A percentile compares a stretch with the other conserved stretches of the same genome.
Evolutionary conservation across 2,888 invertebrate species (phyloP).

Genomic region (Drosophila recens): DNA sequence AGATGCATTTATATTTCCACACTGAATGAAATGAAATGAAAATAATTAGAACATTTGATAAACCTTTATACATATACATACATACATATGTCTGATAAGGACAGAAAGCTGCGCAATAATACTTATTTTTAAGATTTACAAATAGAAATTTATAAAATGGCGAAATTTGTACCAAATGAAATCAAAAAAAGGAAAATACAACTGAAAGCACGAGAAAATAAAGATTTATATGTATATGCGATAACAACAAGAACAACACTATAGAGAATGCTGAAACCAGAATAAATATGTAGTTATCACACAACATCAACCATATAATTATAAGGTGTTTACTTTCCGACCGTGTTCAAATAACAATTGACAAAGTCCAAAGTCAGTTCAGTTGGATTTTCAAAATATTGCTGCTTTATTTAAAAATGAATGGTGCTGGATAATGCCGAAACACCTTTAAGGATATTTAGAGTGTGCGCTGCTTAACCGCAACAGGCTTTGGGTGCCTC

Average conservation of each 20-base stretch:
- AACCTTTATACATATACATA: constrained; percentile 53
- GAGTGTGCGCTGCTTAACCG: constrained; percentile 32
- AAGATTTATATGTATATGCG: constrained; percentile 53
- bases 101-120: constrained; percentile 72
- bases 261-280: constrained; percentile 63
- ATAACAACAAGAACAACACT: constrained; percentile 48
- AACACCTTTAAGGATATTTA: neutral
- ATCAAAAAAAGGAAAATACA: constrained; percentile 23
- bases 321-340: neutral
- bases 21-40: constrained; percentile 31
- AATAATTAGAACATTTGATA: constrained; percentile 43
- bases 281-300: constrained; percentile 75
- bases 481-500: constrained; percentile 51
- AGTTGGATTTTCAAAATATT: constrained; percentile 44
- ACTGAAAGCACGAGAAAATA: constrained; percentile 47
- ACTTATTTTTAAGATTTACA: constrained; percentile 71
- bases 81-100: constrained; percentile 40
- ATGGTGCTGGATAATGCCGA: constrained; percentile 5
- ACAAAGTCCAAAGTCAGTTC: neutral
- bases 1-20: constrained; percentile 81
- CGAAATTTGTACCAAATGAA: constrained; percentile 64
- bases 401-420: constrained; percentile 63
- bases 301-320: constrained; percentile 49
- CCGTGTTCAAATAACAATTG: neutral
- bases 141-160: constrained; percentile 58